phyloP scores from a whole-genome alignment of 1,140 invertebrate genomes.

The Apis dorsata region DNA sequence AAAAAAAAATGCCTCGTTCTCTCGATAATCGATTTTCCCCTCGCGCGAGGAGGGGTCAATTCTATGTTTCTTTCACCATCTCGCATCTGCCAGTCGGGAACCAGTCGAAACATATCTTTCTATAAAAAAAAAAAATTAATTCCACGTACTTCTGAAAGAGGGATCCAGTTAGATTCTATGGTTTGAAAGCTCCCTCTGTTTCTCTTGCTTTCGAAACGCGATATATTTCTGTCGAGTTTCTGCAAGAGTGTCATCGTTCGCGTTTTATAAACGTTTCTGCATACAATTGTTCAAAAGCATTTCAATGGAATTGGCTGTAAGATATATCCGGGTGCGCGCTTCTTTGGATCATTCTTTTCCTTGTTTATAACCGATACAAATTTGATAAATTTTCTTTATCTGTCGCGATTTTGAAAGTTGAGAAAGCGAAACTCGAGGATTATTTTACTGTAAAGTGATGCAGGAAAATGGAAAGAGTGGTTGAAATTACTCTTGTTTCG shows the following conservation, averaged over 20 bases:
- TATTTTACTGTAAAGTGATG: too few relatives aligned
- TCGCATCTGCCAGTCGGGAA: conserved; percentile 45
- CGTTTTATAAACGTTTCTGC: not conserved
- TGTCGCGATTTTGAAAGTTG: not conserved
- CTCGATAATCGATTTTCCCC: conserved; percentile 13
- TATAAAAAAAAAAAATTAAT: not conserved
- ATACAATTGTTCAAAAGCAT: too few relatives aligned
- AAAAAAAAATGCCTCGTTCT: not conserved
- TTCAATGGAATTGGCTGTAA: not conserved
- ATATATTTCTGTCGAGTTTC: not conserved
- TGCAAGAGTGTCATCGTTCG: conserved; percentile 5
- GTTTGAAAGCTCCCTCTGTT: not conserved
- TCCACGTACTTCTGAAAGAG: not conserved
- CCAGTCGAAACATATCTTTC: conserved; percentile 40
- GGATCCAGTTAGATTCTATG: not conserved
- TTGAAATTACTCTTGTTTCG: not conserved
- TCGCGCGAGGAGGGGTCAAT: conserved; percentile 22
- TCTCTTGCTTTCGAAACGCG: not conserved
- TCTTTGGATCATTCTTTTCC: not conserved
- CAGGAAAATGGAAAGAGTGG: not conserved
- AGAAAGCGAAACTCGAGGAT: too few relatives aligned
- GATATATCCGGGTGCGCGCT: not conserved
- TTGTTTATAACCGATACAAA: too few relatives aligned
- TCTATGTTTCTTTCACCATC: conserved; percentile 26
- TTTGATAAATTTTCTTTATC: not conserved